Evolutionary conservation across 35 echinoderm and acorn worm species (phyloP), one percentile per base, ranked within the genome.

Genomic region (Ophioderma brevispina): DNA sequence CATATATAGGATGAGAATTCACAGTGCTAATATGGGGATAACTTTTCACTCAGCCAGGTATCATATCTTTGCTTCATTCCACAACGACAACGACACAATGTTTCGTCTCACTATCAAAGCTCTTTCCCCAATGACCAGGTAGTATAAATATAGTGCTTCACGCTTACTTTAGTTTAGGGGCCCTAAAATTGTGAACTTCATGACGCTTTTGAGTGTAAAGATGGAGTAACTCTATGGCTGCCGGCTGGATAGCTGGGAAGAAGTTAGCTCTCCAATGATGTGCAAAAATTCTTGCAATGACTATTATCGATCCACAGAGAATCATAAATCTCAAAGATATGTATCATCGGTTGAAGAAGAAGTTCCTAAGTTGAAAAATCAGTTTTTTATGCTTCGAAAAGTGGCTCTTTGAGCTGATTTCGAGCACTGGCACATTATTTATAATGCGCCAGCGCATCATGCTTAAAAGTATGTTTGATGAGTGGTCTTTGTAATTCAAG

Each of bases 61-160:
- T 70, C 59, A 70, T 6, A 70, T 13, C 59, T 6, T 30, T 70
- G 59, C 59, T 70, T 70, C 59, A 70, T 70, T 70, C 59, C 4
- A 25, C 15, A n/a, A n/a, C 59, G 59, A 70, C 59, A 70, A 70
- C 10, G 10, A 70, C 59, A 30, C 6, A 15, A 46, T 70, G 23
- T 70, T 70, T 25, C 59, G 59, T 70, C 23, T 70, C 59, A 13
- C 15, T 70, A 25, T 70, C 59, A 70, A 30, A 70, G 59, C n/a
- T 4, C 59, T 2, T 25, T 70, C 59, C 59, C 59, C 28, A 70
- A 70, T 70, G 59, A 70, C 59, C 59, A 70, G 59, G 10, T 70
- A 70, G 59, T 70, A n/a, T n/a, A 70, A 70, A 70, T 70, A 70
- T 70, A 70, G 59, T 70, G 59, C 59, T 70, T 70, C 59, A 70